These are phyloP conservation scores for Aspiorhynchus laticeps DNA, from an alignment of 2,113 vertebrate species.

Conservation along the genomic window DNA sequence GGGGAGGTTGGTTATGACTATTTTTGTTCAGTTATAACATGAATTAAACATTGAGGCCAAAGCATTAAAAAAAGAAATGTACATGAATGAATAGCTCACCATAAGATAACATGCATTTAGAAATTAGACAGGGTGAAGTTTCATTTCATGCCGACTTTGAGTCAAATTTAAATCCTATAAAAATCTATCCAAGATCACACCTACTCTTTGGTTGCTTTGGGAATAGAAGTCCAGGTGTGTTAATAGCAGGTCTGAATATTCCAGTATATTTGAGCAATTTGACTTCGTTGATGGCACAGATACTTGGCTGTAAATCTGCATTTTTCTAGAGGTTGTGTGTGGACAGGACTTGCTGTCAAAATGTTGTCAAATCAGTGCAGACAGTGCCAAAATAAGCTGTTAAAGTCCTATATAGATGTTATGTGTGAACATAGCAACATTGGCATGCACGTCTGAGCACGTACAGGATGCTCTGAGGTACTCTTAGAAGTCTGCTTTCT, in stretches of 20 bases:
- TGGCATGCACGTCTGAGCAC: not conserved
- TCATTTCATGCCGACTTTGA: not conserved
- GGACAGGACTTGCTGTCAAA: not conserved
- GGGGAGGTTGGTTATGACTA: too few relatives aligned
- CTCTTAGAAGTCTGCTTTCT: not conserved
- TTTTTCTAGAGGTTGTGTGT: not conserved
- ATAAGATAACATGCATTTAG: not conserved
- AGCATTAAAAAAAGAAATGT: not conserved
- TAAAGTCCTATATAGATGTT: not conserved
- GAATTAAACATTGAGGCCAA: not conserved
- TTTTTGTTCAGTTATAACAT: too few relatives aligned
- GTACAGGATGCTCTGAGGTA: not conserved
- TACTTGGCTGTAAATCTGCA: not conserved
- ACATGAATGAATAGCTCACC: not conserved
- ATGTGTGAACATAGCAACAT: not conserved
- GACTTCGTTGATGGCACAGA: not conserved
- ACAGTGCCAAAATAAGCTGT: not conserved
- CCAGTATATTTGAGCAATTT: not conserved
- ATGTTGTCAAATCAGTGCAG: not conserved
- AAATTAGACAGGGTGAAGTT: not conserved
- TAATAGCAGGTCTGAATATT: not conserved
- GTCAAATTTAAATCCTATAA: not conserved
- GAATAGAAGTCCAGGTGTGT: not conserved
- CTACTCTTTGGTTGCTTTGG: not conserved
- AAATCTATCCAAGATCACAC: not conserved